phyloP scores from a whole-genome alignment of 2,888 invertebrate genomes.

The Dione vanillae region DNA sequence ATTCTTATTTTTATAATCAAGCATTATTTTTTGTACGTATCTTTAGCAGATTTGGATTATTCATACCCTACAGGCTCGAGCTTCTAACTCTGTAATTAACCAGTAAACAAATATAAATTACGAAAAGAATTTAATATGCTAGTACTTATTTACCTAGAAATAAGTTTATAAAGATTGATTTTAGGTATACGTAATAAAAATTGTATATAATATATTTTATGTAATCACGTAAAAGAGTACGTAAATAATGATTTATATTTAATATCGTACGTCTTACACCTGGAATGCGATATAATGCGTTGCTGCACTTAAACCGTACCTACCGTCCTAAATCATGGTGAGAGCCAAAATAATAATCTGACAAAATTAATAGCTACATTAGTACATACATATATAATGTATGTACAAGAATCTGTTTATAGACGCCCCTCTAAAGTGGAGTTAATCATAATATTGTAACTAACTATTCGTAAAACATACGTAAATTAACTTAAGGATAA shows the following conservation, averaged over 20 bases:
- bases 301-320: not conserved
- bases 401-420: not conserved
- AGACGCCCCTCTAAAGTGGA: not conserved
- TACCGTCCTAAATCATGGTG: not conserved
- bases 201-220: no score
- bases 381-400: not conserved
- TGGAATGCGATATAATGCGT: no score
- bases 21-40: not conserved
- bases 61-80: not conserved
- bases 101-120: not conserved
- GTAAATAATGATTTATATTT: no score
- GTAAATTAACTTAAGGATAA: not conserved
- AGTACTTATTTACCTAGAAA: no score
- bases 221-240: no score
- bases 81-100: not conserved
- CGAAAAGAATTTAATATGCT: not conserved
- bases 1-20: not conserved
- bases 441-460: not conserved
- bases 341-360: slow-evolving; percentile 4
- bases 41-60: not conserved
- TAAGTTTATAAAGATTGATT: no score
- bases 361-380: slow-evolving; percentile 3
- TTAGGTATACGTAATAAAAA: no score
- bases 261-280: no score
- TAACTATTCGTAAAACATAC: not conserved